Percentiles rank a stretch among this genome's conserved stretches.
Conservation (phyloP, 2,888 invertebrate species). For the Brachypterus glaber region DNA sequence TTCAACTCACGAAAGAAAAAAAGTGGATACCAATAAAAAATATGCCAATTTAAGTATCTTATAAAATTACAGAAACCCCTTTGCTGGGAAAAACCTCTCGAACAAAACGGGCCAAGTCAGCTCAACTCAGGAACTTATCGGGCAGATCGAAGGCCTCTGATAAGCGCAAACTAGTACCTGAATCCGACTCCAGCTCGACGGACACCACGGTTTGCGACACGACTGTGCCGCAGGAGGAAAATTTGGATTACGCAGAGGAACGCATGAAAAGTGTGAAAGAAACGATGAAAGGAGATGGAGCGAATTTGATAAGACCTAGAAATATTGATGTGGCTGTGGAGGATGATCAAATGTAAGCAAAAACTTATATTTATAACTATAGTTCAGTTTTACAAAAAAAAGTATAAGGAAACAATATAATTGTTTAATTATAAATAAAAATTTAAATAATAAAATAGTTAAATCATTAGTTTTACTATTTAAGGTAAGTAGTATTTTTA, state of each 20-base stretch:
- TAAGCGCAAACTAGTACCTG: constrained; percentile 30
- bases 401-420: too few species aligned
- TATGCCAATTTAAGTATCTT: too few species aligned
- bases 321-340: constrained; percentile 33
- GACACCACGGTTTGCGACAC: constrained; percentile 25
- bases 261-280: constrained; percentile 33
- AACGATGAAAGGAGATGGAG: constrained; percentile 25
- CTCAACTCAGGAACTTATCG: constrained; percentile 38
- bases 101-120: constrained; percentile 57
- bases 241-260: constrained; percentile 33
- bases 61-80: too few species aligned
- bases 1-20: too few species aligned
- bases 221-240: constrained; percentile 9
- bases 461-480: neutral
- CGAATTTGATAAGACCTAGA: constrained; percentile 29
- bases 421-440: too few species aligned
- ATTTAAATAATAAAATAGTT: too few species aligned
- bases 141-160: constrained; percentile 33
- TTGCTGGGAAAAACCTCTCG: constrained; percentile 57
- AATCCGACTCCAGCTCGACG: constrained; percentile 37
- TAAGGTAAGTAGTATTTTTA: constrained; percentile 3
- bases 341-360: constrained; percentile 30
- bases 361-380: neutral
- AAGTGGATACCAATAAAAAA: too few species aligned
- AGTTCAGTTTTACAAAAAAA: too few species aligned